A percentile compares a stretch with the other conserved stretches of the same genome.
These are phyloP conservation scores for Cephus spinipes DNA, from an alignment of 2,888 invertebrate species.

Conservation along the genomic window DNA sequence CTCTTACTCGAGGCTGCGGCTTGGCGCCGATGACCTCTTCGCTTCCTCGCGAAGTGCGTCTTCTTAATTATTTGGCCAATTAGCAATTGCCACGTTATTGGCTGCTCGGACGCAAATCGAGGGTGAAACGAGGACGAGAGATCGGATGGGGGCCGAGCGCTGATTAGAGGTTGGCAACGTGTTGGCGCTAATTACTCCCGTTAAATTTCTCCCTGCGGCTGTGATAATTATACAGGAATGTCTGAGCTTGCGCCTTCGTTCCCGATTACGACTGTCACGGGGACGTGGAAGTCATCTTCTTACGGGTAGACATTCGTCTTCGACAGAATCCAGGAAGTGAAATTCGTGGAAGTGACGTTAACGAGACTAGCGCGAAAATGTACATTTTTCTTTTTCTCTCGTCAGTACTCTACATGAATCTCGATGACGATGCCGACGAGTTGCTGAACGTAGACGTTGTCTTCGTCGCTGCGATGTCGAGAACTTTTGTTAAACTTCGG, in stretches of 20 bases:
- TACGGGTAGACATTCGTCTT: neutral
- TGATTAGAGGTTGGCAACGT: conserved; percentile 29
- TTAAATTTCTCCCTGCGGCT: neutral
- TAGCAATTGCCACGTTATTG: neutral
- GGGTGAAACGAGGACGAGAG: neutral
- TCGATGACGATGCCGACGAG: neutral
- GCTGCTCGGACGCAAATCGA: conserved; percentile 22
- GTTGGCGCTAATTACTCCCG: conserved; percentile 27
- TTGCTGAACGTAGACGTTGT: neutral
- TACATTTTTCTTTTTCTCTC: neutral
- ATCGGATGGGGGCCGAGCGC: neutral
- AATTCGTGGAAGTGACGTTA: neutral
- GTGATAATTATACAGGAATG: neutral
- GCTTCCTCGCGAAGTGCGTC: neutral
- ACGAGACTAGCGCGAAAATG: neutral
- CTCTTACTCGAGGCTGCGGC: neutral
- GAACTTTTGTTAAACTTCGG: neutral
- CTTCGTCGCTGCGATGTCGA: neutral
- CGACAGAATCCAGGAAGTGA: neutral
- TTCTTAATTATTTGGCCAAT: neutral
- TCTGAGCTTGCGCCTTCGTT: neutral
- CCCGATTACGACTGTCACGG: neutral
- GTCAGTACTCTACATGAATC: neutral
- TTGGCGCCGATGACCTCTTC: neutral
- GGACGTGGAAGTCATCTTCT: neutral